Evolutionary conservation across 2,797 vertebrate species (phyloP).

Genomic region (Nannoperca obscura): DNA sequence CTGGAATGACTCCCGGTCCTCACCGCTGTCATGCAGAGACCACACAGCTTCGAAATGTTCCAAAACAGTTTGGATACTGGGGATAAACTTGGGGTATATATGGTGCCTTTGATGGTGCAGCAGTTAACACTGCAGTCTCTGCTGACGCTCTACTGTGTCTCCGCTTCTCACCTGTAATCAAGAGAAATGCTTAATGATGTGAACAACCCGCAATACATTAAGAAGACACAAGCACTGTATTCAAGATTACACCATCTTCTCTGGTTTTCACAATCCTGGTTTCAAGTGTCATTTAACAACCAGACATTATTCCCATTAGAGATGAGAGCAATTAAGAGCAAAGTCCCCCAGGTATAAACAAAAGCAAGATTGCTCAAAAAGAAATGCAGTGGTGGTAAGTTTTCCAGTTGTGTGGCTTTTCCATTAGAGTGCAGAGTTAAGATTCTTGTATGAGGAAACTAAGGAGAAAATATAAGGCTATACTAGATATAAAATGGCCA

Average conservation of each 20-base stretch:
- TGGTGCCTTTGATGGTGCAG: constrained; percentile 49
- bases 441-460: constrained; percentile 9
- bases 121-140: constrained; percentile 40
- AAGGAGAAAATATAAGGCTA: neutral
- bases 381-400: constrained; percentile 14
- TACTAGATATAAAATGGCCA: neutral
- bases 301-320: constrained; percentile 50
- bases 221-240: constrained; percentile 14
- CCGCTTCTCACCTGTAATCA: constrained; percentile 45
- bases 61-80: constrained; percentile 51
- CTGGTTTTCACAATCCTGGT: constrained; percentile 33
- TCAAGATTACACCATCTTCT: constrained; percentile 39
- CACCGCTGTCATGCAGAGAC: constrained; percentile 55
- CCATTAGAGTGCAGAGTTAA: constrained; percentile 14
- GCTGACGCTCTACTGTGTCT: constrained; percentile 10
- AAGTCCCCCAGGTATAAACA: constrained; percentile 62
- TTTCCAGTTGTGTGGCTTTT: constrained; percentile 29
- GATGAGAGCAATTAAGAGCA: constrained; percentile 59
- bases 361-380: constrained; percentile 24
- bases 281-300: constrained; percentile 63
- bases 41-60: constrained; percentile 65
- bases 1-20: constrained; percentile 66
- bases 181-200: constrained; percentile 31
- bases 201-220: constrained; percentile 23
- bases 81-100: constrained; percentile 37